These are phyloP conservation scores for Corythornis leucogaster DNA, from an alignment of 2,797 vertebrate genomes.

Conservation along the genomic window DNA sequence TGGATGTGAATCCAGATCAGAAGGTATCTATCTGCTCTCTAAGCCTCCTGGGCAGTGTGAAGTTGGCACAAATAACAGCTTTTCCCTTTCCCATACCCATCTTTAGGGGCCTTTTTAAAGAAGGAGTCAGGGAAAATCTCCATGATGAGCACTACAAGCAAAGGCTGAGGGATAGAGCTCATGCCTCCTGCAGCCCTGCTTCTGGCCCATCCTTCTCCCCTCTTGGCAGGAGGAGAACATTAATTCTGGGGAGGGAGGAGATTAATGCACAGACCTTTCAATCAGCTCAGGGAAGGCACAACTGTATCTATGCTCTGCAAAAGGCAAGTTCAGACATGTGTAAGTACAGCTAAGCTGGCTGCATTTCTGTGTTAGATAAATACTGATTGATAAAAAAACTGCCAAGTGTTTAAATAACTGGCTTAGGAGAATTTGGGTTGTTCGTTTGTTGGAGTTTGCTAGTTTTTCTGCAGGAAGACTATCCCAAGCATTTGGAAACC, in stretches of 20 bases:
- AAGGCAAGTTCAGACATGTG: neutral
- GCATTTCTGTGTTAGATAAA: neutral
- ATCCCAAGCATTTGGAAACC: constrained; percentile 11
- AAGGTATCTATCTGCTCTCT: neutral
- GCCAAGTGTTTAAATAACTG: neutral
- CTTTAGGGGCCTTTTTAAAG: neutral
- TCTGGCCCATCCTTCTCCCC: neutral
- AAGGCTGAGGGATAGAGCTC: neutral
- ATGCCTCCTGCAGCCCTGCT: neutral
- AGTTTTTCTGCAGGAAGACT: neutral
- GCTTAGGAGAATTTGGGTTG: neutral
- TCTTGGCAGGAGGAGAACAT: neutral
- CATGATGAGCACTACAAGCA: neutral
- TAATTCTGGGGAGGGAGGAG: neutral
- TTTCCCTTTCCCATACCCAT: neutral
- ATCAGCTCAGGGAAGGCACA: neutral
- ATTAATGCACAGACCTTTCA: neutral
- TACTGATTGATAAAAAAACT: neutral
- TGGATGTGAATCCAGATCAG: neutral
- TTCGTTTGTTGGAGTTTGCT: neutral
- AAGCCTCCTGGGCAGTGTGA: neutral
- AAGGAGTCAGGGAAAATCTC: neutral
- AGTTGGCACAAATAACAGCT: neutral
- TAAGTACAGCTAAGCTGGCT: neutral
- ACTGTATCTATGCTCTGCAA: neutral